phyloP scores from a whole-genome alignment of 1,140 invertebrate genomes.

The Neodiprion virginianus region DNA sequence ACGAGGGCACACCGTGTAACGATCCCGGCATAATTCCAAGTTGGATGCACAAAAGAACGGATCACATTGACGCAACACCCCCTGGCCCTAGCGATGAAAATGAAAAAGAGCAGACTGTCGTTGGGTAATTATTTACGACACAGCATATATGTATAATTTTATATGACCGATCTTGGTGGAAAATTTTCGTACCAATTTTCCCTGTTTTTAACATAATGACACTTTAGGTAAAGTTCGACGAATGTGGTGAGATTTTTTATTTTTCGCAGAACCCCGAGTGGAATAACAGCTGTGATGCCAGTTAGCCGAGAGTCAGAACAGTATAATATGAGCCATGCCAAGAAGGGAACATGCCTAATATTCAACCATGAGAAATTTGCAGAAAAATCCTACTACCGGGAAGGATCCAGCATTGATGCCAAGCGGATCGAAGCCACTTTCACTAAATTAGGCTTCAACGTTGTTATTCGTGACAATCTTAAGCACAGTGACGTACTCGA shows the following conservation, averaged over 20 bases:
- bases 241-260: slow-evolving; percentile 14
- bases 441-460: slow-evolving; percentile 43
- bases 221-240: slow-evolving; percentile 8
- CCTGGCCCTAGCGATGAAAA: slow-evolving; percentile 15
- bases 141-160: neutral
- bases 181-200: slow-evolving; percentile 12
- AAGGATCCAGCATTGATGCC: slow-evolving; percentile 45
- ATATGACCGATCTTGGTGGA: slow-evolving; percentile 14
- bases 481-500: slow-evolving; percentile 38
- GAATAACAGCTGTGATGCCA: slow-evolving; percentile 34
- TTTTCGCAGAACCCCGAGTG: slow-evolving; percentile 30
- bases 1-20: slow-evolving; percentile 27
- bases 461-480: slow-evolving; percentile 39
- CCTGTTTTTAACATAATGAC: slow-evolving; percentile 16
- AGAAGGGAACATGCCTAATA: slow-evolving; percentile 76
- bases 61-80: slow-evolving; percentile 24
- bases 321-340: slow-evolving; percentile 73
- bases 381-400: slow-evolving; percentile 32
- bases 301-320: slow-evolving; percentile 47
- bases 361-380: slow-evolving; percentile 76
- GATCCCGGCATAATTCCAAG: slow-evolving; percentile 25
- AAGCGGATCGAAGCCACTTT: slow-evolving; percentile 44
- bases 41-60: slow-evolving; percentile 25
- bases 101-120: neutral
- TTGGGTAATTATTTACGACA: neutral